phyloP scores from a whole-genome alignment of 2,113 vertebrate genomes.

The Cyprinodon variegatus region DNA sequence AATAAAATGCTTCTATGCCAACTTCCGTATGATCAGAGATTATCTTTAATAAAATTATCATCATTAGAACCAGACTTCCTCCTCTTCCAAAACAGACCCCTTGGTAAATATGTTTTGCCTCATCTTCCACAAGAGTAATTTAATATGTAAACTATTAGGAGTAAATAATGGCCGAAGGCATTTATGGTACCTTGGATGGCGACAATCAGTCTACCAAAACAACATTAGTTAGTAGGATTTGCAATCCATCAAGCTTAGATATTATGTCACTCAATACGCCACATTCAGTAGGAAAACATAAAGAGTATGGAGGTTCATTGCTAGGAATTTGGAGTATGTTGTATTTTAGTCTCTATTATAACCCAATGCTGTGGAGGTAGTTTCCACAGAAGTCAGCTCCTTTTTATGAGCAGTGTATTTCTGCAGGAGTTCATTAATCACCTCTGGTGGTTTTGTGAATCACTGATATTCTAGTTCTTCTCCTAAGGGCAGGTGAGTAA shows the following conservation, averaged over 20 bases:
- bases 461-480: conserved; percentile 20
- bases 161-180: conserved; percentile 26
- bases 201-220: conserved; percentile 54
- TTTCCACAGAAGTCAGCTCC: conserved; percentile 5
- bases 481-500: neutral
- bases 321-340: neutral
- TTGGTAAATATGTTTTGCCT: conserved; percentile 7
- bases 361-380: conserved; percentile 14
- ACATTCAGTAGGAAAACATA: neutral
- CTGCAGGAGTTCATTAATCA: conserved; percentile 39
- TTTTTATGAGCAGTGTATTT: conserved; percentile 16
- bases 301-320: neutral
- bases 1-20: neutral
- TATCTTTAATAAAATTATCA: conserved; percentile 2
- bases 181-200: conserved; percentile 45
- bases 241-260: conserved; percentile 45
- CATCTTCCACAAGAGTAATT: conserved; percentile 50
- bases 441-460: conserved; percentile 34
- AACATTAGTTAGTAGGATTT: conserved; percentile 43
- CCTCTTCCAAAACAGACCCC: conserved; percentile 18
- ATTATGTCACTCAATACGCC: conserved; percentile 5
- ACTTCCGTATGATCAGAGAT: neutral
- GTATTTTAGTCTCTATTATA: conserved; percentile 8
- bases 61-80: conserved; percentile 14
- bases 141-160: conserved; percentile 54